A percentile compares a stretch with the other conserved stretches of the same genome.
phyloP scores from a whole-genome alignment of 2,888 invertebrate species.

The Synergus laeviventris region DNA sequence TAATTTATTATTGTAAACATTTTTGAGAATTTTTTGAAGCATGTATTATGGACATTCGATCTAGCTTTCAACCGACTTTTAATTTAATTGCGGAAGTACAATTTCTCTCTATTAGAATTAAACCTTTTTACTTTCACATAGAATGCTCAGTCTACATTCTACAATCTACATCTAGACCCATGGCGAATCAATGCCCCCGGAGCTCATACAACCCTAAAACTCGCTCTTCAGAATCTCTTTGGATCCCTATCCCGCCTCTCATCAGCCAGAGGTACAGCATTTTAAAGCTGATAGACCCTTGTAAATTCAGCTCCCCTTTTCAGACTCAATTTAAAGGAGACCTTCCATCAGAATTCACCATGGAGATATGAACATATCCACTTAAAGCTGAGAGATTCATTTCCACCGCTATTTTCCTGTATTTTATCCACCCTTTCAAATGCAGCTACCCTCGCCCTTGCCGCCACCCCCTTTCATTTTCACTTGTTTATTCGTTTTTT shows the following conservation, averaged over 20 bases:
- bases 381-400: conserved; percentile 51
- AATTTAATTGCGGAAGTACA: conserved; percentile 24
- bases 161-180: conserved; percentile 1
- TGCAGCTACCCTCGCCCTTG: conserved; percentile 13
- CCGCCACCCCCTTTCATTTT: conserved; percentile 40
- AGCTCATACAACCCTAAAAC: conserved; percentile 32
- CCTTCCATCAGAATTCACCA: conserved; percentile 9
- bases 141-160: conserved; percentile 17
- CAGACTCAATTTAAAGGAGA: conserved; percentile 19
- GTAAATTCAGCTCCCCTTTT: conserved; percentile 14
- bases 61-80: not conserved
- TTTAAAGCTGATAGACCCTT: conserved; percentile 46
- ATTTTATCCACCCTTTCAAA: conserved; percentile 38
- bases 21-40: not conserved
- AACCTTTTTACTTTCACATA: conserved; percentile 31
- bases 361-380: conserved; percentile 60
- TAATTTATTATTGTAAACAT: not conserved
- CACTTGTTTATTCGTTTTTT: conserved; percentile 29
- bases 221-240: conserved; percentile 29
- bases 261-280: conserved; percentile 5
- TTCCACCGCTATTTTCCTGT: conserved; percentile 10
- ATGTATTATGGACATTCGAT: not conserved
- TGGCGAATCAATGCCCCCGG: conserved; percentile 27
- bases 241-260: conserved; percentile 10
- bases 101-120: conserved; percentile 16